Evolutionary conservation across 2,797 vertebrate species (phyloP).

Genomic region (Cuculus canorus): DNA sequence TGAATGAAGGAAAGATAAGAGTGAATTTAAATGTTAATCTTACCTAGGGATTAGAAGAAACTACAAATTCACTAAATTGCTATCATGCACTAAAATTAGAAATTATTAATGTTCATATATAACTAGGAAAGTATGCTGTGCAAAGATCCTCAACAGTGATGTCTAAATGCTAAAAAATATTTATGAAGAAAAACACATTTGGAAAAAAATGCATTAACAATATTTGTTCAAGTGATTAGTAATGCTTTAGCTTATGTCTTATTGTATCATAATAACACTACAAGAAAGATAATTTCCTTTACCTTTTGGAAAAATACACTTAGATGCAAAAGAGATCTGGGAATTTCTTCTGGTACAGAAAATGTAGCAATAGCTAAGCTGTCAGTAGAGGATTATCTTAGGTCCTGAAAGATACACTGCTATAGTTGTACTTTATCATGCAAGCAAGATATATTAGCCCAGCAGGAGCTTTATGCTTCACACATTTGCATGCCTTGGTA

Average conservation of each 20-base stretch:
- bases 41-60: neutral
- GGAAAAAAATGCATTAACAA: neutral
- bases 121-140: neutral
- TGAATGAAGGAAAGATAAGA: neutral
- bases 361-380: neutral
- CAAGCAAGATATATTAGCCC: neutral
- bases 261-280: neutral
- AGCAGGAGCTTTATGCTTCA: neutral
- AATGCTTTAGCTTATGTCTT: neutral
- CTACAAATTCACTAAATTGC: neutral
- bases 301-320: neutral
- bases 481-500: neutral
- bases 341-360: neutral
- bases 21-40: neutral
- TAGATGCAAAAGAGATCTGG: neutral
- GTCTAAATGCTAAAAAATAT: neutral
- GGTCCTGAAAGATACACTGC: neutral
- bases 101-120: neutral
- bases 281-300: neutral
- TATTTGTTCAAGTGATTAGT: neutral
- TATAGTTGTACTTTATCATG: neutral
- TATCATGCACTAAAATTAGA: neutral
- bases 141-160: neutral
- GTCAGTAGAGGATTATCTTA: neutral
- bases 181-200: neutral